Conservation (phyloP, 2,888 invertebrate species). For the Oasisia sp. region DNA sequence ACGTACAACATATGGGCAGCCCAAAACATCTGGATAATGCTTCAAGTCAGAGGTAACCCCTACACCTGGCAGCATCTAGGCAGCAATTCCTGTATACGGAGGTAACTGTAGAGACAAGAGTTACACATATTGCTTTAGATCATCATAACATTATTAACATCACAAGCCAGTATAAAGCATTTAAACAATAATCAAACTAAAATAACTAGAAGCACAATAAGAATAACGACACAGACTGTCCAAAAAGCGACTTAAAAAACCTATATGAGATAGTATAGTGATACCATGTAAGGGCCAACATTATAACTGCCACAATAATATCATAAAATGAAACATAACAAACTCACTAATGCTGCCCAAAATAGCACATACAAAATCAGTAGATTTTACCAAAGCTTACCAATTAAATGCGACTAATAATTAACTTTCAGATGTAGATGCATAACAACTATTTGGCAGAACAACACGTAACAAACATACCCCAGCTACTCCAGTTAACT, state of each 20-base stretch:
- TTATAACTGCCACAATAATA: neutral
- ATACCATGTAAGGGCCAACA: neutral
- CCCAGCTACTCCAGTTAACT: neutral
- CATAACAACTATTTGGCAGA: neutral
- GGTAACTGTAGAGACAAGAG: too few species aligned
- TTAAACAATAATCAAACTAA: neutral
- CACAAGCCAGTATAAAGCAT: neutral
- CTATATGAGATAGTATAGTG: neutral
- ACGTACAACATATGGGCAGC: neutral
- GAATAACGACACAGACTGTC: neutral
- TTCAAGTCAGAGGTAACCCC: neutral
- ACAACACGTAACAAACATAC: neutral
- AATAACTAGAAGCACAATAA: neutral
- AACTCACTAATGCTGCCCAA: neutral
- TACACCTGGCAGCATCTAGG: neutral
- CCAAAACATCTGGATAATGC: neutral
- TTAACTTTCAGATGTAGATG: neutral
- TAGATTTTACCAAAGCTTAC: neutral
- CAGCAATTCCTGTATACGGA: neutral
- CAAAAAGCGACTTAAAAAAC: slow-evolving; percentile 80
- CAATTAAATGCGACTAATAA: neutral
- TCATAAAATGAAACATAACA: neutral
- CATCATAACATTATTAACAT: neutral
- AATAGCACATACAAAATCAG: neutral
- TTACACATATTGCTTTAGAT: neutral